Evolutionary conservation across 2,113 vertebrate genomes (phyloP).

Genomic region (Tauraco erythrolophus): DNA sequence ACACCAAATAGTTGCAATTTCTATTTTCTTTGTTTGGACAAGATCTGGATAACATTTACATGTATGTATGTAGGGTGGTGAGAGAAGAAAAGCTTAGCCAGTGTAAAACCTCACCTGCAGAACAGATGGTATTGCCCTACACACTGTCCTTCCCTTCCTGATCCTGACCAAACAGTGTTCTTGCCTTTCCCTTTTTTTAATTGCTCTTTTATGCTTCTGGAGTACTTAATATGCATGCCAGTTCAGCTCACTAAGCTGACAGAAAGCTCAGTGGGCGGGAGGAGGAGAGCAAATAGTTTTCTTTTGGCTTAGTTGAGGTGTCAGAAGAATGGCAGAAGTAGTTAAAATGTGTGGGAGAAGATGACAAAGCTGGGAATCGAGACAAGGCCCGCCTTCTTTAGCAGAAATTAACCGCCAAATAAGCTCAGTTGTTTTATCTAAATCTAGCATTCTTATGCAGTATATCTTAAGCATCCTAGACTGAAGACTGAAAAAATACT

Average conservation of each 20-base stretch:
- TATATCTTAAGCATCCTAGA: not conserved
- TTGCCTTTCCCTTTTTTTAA: not conserved
- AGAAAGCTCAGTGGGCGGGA: not conserved
- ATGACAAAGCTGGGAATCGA: not conserved
- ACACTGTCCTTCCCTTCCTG: not conserved
- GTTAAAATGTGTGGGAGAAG: not conserved
- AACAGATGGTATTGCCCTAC: not conserved
- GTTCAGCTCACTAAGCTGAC: not conserved
- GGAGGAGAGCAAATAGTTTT: not conserved
- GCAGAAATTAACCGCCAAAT: not conserved
- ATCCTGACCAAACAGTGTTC: not conserved
- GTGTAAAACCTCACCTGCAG: not conserved
- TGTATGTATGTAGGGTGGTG: not conserved
- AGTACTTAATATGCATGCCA: not conserved
- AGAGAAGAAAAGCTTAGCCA: not conserved
- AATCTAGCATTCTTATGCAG: not conserved
- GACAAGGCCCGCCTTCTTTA: not conserved
- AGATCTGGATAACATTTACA: not conserved
- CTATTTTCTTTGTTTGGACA: not conserved
- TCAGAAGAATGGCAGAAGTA: not conserved
- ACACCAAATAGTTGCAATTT: not conserved
- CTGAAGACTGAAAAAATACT: not conserved
- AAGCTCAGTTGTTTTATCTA: not conserved
- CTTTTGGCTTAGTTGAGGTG: not conserved
- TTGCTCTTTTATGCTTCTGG: not conserved